Base-by-base conservation (phyloP, 1,140 invertebrate species). In the Scaptodrosophila lebanonensis region DNA sequence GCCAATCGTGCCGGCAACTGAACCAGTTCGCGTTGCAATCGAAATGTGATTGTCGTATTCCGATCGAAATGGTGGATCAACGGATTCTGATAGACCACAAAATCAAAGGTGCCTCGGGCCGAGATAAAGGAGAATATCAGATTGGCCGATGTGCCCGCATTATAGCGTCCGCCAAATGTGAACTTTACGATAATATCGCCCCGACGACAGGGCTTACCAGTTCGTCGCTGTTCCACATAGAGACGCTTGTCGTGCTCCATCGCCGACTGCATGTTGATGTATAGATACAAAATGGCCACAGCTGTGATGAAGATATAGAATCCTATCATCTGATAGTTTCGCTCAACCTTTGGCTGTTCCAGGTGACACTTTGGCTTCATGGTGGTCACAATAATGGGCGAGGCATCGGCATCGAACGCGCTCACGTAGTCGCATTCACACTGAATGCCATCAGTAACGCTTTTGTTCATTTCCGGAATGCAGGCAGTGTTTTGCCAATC, bases 361-460 rank as follows among this genome's bases (percentile, higher is more conserved):
- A 66, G 22, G 16, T 66, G 59, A 2, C 64, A 66, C 42, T 52
- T 66, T 2, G 52, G 20, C 13, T 66, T 66, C 60, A 66, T 48
- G 0, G 32, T 33, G 4, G 58, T 30, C 0, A 48, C 35, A 17
- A 66, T 47, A 13, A 59, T 49, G 8, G 64, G 64, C 43, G 47
- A 47, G 2, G 53, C 43, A 18, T 66, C 53, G 12, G 48, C 64
- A 42, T 63, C 64, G 4, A 66, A 43, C 9, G 63, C 64, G 5
- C 64, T 48, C 2, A 66, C 58, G 15, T 29, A 63, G 11, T 63
- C 58, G 27, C 64, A 66, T 1, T 27, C 36, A 11, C 64, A 66
- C 15, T 58, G 60, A 27, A 66, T 47, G 4, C 64, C 64, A 15
- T 43, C 47, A 9, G 22, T 42, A 1, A 43, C 44, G 6, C 52